phyloP scores from a whole-genome alignment of 1,140 invertebrate genomes.

The Drosophila ananassae region DNA sequence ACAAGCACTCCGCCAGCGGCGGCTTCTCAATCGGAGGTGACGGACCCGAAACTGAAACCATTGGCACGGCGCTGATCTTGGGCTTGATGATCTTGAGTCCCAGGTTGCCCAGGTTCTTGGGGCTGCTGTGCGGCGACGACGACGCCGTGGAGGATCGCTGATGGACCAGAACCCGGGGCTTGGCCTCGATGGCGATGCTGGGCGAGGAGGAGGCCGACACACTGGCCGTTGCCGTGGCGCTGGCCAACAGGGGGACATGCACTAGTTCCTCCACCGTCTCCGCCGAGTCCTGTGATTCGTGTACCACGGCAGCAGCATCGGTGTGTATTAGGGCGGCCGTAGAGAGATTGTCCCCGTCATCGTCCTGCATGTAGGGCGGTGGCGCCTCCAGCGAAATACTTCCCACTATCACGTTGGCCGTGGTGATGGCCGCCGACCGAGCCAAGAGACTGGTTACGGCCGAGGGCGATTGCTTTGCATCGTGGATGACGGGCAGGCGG shows the following conservation, averaged over 20 bases:
- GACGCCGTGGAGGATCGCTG: slow-evolving; percentile 85
- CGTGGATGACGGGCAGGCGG: slow-evolving; percentile 61
- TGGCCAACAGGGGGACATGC: slow-evolving; percentile 59
- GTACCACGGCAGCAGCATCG: slow-evolving; percentile 53
- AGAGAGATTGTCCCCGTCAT: slow-evolving; percentile 61
- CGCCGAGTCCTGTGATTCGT: slow-evolving; percentile 76
- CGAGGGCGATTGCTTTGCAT: slow-evolving; percentile 58
- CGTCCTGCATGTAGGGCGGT: slow-evolving; percentile 77
- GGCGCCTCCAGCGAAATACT: slow-evolving; percentile 81
- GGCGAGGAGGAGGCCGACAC: slow-evolving; percentile 60
- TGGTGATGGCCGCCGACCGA: slow-evolving; percentile 70
- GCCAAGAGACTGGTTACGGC: slow-evolving; percentile 65
- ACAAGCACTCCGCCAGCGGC: slow-evolving; percentile 83
- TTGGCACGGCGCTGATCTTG: slow-evolving; percentile 89
- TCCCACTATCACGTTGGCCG: slow-evolving; percentile 76
- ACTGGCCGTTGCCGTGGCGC: slow-evolving; percentile 55
- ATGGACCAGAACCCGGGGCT: slow-evolving; percentile 84
- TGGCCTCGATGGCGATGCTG: slow-evolving; percentile 83
- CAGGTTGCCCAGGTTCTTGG: slow-evolving; percentile 62
- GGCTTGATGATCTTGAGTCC: slow-evolving; percentile 84
- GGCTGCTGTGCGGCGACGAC: slow-evolving; percentile 84
- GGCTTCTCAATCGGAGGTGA: slow-evolving; percentile 89
- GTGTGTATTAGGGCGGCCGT: slow-evolving; percentile 62
- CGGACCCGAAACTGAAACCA: slow-evolving; percentile 90
- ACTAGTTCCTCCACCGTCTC: slow-evolving; percentile 79